Conservation (phyloP, 2,113 vertebrate genomes). For the Pardalotus punctatus region DNA sequence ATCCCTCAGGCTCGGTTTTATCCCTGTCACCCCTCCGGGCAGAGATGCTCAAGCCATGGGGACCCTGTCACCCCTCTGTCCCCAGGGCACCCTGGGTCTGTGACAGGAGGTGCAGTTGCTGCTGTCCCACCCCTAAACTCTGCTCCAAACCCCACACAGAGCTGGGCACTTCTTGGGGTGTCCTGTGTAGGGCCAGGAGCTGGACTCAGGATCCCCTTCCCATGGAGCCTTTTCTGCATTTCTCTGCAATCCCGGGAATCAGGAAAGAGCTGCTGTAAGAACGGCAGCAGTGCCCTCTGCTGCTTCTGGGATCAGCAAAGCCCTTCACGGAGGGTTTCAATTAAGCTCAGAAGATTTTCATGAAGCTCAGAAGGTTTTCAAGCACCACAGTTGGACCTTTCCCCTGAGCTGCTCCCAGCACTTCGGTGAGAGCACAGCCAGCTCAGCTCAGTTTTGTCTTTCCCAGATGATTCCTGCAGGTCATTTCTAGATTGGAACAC, state of each 20-base stretch:
- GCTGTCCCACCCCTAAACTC: not conserved
- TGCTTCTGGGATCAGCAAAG: fast-evolving
- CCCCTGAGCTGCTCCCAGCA: not conserved
- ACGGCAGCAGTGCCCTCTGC: conserved; percentile 21
- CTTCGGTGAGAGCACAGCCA: not conserved
- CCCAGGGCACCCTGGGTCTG: not conserved
- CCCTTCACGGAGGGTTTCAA: not conserved
- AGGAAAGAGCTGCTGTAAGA: not conserved
- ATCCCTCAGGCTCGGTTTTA: not conserved
- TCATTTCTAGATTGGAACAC: not conserved
- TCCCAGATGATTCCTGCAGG: not conserved
- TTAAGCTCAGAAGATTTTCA: not conserved
- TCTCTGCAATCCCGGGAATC: not conserved
- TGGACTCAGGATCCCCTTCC: not conserved
- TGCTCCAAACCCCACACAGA: not conserved
- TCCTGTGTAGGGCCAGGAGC: not conserved
- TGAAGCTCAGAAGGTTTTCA: not conserved
- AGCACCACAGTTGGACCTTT: not conserved
- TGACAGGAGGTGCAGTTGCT: not conserved
- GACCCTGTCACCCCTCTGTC: not conserved
- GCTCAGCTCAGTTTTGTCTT: not conserved
- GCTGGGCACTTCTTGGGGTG: not conserved
- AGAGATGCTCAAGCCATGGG: not conserved
- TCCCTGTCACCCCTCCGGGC: not conserved
- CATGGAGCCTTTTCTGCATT: fast-evolving